Conservation (phyloP, 1,140 invertebrate genomes). For the Sesamia nonagrioides region DNA sequence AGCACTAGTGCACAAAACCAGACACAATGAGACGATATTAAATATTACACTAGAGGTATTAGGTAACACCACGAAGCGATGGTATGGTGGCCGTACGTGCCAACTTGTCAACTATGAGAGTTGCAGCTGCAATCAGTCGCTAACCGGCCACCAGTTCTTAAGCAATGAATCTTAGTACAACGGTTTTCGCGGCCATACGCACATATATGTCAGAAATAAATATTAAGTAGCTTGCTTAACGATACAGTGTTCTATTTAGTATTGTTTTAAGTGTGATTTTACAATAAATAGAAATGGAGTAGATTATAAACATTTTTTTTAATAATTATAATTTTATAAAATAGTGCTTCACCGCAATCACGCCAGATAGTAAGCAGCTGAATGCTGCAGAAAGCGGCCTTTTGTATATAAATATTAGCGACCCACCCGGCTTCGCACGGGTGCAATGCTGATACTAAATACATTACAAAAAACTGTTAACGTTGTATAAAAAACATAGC, state of each 20-base stretch:
- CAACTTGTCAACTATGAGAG: slow-evolving; percentile 57
- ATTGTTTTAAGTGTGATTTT: background rate
- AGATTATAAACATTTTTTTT: background rate
- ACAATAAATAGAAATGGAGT: slow-evolving; percentile 15
- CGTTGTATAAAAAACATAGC: too few relatives aligned
- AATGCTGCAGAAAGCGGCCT: too few relatives aligned
- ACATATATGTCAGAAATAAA: slow-evolving; percentile 10
- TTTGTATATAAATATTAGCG: too few relatives aligned
- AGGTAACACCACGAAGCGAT: slow-evolving; percentile 56
- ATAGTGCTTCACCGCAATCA: too few relatives aligned
- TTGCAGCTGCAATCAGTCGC: slow-evolving; percentile 74
- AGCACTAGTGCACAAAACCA: slow-evolving; percentile 3
- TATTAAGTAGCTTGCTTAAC: background rate
- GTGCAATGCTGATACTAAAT: too few relatives aligned
- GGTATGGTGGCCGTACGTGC: slow-evolving; percentile 37
- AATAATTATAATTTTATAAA: too few relatives aligned
- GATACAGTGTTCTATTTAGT: slow-evolving; percentile 3
- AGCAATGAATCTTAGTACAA: slow-evolving; percentile 56
- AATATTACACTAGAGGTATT: slow-evolving; percentile 61
- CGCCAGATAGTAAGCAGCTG: too few relatives aligned
- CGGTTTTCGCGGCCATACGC: background rate
- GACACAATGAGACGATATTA: slow-evolving; percentile 52
- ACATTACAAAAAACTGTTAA: too few relatives aligned
- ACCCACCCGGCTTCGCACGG: too few relatives aligned
- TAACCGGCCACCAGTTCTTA: slow-evolving; percentile 68